Conservation (phyloP, 2,888 invertebrate genomes). For the Kryphioiulus occultus region DNA sequence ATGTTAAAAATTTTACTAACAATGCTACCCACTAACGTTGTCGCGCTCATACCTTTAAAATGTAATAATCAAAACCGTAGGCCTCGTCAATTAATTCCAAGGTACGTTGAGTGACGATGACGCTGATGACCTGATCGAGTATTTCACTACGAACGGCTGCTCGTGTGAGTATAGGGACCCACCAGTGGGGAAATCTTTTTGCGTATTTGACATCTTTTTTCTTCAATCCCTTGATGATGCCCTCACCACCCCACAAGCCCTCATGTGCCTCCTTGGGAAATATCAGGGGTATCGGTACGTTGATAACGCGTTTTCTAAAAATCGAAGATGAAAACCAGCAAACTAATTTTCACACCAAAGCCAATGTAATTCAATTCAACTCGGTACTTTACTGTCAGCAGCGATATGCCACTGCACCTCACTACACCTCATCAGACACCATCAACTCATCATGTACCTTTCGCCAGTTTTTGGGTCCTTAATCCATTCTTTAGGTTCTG, state of each 20-base stretch:
- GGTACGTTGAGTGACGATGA: conserved; percentile 84
- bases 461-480: conserved; percentile 76
- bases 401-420: too few species aligned
- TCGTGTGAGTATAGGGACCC: conserved; percentile 82
- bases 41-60: conserved; percentile 73
- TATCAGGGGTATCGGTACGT: conserved; percentile 76
- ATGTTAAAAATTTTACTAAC: too few species aligned
- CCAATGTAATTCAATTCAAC: neutral
- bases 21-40: neutral
- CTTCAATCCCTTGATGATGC: conserved; percentile 80
- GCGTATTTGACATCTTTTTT: conserved; percentile 61
- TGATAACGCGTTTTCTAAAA: conserved; percentile 59
- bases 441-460: too few species aligned
- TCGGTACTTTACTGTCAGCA: too few species aligned
- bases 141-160: conserved; percentile 90
- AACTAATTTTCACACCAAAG: neutral
- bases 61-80: conserved; percentile 93
- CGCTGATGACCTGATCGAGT: conserved; percentile 81
- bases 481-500: conserved; percentile 76
- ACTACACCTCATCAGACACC: too few species aligned
- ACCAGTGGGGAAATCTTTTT: conserved; percentile 81
- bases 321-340: conserved; percentile 25
- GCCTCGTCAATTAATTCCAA: conserved; percentile 84
- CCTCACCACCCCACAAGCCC: conserved; percentile 98
- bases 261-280: conserved; percentile 80